Evolutionary conservation across 2,888 invertebrate species (phyloP), one percentile per base, ranked within the genome.

Genomic region (Lasius fuliginosus): DNA sequence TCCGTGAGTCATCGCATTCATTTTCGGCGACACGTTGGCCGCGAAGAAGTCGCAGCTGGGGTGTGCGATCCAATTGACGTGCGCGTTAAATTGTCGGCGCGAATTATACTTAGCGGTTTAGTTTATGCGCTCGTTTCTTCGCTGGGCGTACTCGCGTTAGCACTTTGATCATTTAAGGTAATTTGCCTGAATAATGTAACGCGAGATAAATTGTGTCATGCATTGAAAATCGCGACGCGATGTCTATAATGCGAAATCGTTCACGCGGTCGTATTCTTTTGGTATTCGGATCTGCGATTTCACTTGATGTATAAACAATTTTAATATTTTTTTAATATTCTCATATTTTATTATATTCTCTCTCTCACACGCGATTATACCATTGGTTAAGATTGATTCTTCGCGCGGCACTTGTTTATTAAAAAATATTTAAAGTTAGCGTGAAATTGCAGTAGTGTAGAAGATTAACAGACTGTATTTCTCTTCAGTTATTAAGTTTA

Each of bases 21-120:
- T 81, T 81, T 84, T 84, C 58, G 81, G 81, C 64, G 75, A 58
- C 68, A 42, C 40, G 73, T 9, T 46, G 40, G 15, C 30, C 15
- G 12, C 46, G 60, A 60, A 46, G 81, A 56, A 40, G 40, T 27
- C 53, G 11, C 46, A 58, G 62, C 64, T 30, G 74, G 36, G 65
- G 36, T 62, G 40, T 42, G 67, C 42, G 33, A 53, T 33, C 56
- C 53, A 67, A 67, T 77, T 56, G 67, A 56, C 53, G 42, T 3
- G n/a, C 56, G 30, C 42, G 65, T 77, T 77, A 67, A 67, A 67
- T 67, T 18, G 77, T n/a, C 64, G 46, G 40, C 46, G 46, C 62
- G 36, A 56, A 77, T 46, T 40, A 53, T 33, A 60, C 68, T 77
- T 33, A 58, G 18, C 77, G 40, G 56, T 42, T 42, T 9, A 33